Percentiles rank a stretch among this genome's conserved stretches.
Evolutionary conservation across 1,140 invertebrate genomes (phyloP).

Genomic region (Metopolophium dirhodum): DNA sequence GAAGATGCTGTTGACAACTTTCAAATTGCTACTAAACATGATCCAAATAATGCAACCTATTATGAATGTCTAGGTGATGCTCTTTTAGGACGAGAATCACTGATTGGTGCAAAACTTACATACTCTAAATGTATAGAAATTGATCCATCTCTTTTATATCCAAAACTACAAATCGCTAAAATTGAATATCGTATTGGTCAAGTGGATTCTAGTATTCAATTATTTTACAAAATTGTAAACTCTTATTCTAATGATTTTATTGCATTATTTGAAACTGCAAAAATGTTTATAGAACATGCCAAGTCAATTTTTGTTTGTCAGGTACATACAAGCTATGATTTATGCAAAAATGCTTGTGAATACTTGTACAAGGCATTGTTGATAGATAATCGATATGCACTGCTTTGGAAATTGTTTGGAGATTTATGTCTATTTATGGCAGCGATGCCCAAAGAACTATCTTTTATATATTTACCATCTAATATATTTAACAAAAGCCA

Average conservation of each 20-base stretch:
- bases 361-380: constrained; percentile 27
- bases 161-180: constrained; percentile 41
- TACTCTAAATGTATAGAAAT: constrained; percentile 38
- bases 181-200: constrained; percentile 35
- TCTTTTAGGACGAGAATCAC: constrained; percentile 3
- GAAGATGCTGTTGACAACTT: constrained; percentile 43
- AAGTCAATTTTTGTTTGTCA: constrained; percentile 15
- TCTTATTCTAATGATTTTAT: not conserved
- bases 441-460: constrained; percentile 5
- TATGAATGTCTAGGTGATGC: constrained; percentile 42
- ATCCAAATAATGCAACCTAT: not conserved
- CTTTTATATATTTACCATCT: constrained; percentile 10
- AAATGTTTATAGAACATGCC: constrained; percentile 34
- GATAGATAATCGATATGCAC: not conserved
- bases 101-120: constrained; percentile 44
- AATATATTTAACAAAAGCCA: constrained; percentile 11
- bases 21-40: constrained; percentile 36
- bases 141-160: constrained; percentile 22
- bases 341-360: constrained; percentile 22
- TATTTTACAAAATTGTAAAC: not conserved
- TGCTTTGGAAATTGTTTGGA: constrained; percentile 41
- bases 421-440: constrained; percentile 37
- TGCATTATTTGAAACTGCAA: not conserved
- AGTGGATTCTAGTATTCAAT: constrained; percentile 26
- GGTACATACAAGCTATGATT: not conserved